Base-by-base conservation (phyloP, 2,113 vertebrate species). In the Chitala chitala region DNA sequence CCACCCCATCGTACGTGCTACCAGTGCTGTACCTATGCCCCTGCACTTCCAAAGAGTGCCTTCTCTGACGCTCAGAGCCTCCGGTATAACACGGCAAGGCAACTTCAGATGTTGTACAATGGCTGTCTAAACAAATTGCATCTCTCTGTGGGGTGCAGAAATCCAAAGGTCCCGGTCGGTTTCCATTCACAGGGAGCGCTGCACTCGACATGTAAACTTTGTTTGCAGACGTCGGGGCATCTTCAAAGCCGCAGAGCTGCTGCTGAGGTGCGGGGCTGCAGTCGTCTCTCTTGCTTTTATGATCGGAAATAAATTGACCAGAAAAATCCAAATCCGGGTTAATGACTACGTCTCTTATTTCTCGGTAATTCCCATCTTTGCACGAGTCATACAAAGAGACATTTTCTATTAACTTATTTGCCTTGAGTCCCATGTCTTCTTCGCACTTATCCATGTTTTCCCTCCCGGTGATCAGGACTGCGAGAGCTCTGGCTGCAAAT, bases 41-140 rank as follows among this genome's bases (percentile, higher is more conserved):
- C 82, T 89, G 90, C 82, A 87, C 89, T 82, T 93, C 93, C 84
- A 91, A 81, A 6, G 93, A 92, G 84, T 89, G 93, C 33, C 93
- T 84, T 81, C 91, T 75, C 82, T 90, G 89, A 77, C 92, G 85
- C 59, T 94, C 92, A 13, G 89, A 81, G 3, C 87, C 88, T 58
- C 91, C 91, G 53, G 86, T 88, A 86, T 94, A 94, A 78, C 94
- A 93, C 55, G 93, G 93, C 83, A 93, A 72, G 56, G 92, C 92
- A 84, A 94, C 92, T 75, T 94, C 93, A 46, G 93, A 94, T 80
- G 88, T 90, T 81, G 91, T 87, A 87, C 88, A 91, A 33, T 86
- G 90, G 83, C 86, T 83, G 24, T 89, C 91, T 0, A 75, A 75
- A 58, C 88, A 86, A 31, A 63, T 79, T 10, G 76, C 78, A 73